Evolutionary conservation across 2,797 vertebrate species (phyloP), one percentile per base, ranked within the genome.

Genomic region (Gouania willdenowi): DNA sequence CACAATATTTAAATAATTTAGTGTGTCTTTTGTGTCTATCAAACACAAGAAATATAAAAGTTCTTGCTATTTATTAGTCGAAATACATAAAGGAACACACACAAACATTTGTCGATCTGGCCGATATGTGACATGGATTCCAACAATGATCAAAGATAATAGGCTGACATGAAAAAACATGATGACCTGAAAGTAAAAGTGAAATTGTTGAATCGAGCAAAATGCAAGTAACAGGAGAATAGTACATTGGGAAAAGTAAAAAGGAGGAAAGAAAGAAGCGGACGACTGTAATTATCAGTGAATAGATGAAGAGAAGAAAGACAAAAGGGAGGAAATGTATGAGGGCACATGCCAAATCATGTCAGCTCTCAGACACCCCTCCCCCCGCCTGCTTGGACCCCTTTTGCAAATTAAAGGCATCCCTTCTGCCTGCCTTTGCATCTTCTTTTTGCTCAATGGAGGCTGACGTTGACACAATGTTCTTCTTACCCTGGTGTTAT

Each of bases 271-370:
- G 41, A 28, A 57, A 51, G 42, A 46, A 71, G 64, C 62, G 66
- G 60, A 68, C 57, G 37, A 38, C 42, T n/a, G n/a, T n/a, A n/a
- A n/a, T 75, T 71, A 75, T 72, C 70, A 74, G 46, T 50, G n/a
- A n/a, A n/a, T n/a, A n/a, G n/a, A n/a, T n/a, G n/a, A n/a, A 60
- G 40, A 71, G 32, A 26, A 55, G 58, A 44, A 19, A 77, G 61
- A 84, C 76, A 84, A 82, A 80, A 80, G 83, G 35, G 39, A 60
- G 73, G 72, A 84, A 79, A 76, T 66, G 61, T 80, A 74, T 14
- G 61, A 67, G 71, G 52, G 59, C 58, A 71, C 68, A 66, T 58
- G 65, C 56, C 66, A 65, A 70, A 54, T 70, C 72, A 67, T 67
- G 80, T 71, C 72, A 64, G 61, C 45, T 47, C 44, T 9, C 16